Evolutionary conservation across 2,797 vertebrate species (phyloP).

Genomic region (Esox masquinongy): DNA sequence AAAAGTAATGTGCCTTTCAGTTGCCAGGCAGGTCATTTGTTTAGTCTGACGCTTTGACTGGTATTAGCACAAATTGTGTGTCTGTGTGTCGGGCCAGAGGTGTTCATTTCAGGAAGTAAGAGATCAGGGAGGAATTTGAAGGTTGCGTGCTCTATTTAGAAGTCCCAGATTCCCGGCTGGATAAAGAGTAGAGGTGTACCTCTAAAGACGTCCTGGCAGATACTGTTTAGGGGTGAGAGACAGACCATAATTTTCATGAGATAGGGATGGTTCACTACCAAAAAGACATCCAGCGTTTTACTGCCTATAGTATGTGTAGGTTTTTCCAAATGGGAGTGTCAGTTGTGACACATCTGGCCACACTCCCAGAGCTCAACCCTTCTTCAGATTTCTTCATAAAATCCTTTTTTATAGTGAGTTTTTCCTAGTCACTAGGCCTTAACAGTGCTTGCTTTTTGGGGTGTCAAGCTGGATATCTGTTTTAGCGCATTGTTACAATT

Average conservation of each 20-base stretch:
- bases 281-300: background rate
- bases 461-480: no score
- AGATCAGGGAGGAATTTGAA: slow-evolving; percentile 14
- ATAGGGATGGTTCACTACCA: background rate
- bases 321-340: background rate
- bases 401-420: no score
- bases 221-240: slow-evolving; percentile 13
- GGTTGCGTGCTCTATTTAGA: background rate
- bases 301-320: background rate
- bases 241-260: background rate
- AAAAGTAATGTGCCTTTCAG: slow-evolving; percentile 1
- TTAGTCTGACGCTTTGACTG: background rate
- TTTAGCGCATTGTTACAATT: no score
- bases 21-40: background rate
- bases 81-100: background rate
- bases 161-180: slow-evolving; percentile 13
- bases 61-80: background rate
- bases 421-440: no score
- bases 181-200: slow-evolving; percentile 7
- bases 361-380: no score
- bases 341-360: background rate
- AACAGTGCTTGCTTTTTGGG: no score
- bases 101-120: slow-evolving; percentile 14
- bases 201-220: background rate
- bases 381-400: no score